These are phyloP conservation scores for Nansenia antarctica DNA, from an alignment of 2,113 vertebrate species.

Conservation along the genomic window DNA sequence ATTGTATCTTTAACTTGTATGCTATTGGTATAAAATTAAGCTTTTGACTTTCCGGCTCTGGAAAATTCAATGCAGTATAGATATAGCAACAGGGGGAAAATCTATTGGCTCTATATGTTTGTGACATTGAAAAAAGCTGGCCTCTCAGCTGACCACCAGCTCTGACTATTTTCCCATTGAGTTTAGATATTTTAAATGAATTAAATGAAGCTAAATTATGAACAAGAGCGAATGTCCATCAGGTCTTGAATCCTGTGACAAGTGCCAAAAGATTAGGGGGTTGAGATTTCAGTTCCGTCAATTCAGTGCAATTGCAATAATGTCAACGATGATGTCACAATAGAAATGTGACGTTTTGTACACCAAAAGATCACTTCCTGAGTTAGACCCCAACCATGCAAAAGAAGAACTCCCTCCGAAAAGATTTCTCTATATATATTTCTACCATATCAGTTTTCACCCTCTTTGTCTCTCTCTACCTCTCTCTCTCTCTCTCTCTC, in stretches of 20 bases:
- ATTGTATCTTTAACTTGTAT: too few relatives aligned
- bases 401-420: neutral
- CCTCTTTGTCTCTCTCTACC: too few relatives aligned
- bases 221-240: neutral
- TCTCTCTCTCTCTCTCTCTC: too few relatives aligned
- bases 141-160: neutral
- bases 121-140: neutral
- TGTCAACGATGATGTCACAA: too few relatives aligned
- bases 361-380: too few relatives aligned
- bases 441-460: neutral
- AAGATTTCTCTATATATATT: neutral
- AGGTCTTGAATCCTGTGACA: neutral
- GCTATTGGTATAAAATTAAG: neutral
- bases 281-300: too few relatives aligned
- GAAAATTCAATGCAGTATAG: neutral
- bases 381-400: too few relatives aligned
- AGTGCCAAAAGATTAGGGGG: neutral
- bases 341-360: too few relatives aligned
- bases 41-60: neutral
- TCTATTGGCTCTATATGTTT: neutral
- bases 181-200: neutral
- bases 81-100: neutral
- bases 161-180: neutral
- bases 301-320: too few relatives aligned
- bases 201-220: neutral